These are phyloP conservation scores for Meloidogyne floridensis DNA, from an alignment of 1,140 invertebrate genomes.

Conservation along the genomic window DNA sequence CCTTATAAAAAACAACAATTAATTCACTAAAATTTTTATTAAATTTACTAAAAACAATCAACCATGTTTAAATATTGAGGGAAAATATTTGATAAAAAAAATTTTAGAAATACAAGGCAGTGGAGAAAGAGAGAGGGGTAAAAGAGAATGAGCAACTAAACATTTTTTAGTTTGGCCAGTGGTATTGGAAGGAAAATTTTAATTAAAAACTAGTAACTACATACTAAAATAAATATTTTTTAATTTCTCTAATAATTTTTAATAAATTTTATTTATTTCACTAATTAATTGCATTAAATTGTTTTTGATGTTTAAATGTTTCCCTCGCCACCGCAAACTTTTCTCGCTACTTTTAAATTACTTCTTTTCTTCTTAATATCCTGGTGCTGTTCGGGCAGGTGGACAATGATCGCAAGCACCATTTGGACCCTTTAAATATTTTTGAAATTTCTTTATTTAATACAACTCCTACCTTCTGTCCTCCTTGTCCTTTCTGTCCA, in stretches of 20 bases:
- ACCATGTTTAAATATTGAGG: too few relatives aligned
- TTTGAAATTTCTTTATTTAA: not conserved
- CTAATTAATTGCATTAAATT: not conserved
- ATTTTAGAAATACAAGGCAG: too few relatives aligned
- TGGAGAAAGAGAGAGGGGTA: too few relatives aligned
- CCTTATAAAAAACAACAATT: too few relatives aligned
- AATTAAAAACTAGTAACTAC: too few relatives aligned
- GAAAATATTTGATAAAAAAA: too few relatives aligned
- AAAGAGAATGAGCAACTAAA: too few relatives aligned
- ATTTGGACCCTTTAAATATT: not conserved
- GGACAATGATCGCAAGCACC: slow-evolving; percentile 30
- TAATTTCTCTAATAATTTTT: not conserved
- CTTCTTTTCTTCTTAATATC: slow-evolving; percentile 24
- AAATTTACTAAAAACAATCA: too few relatives aligned
- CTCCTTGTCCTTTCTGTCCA: slow-evolving; percentile 11
- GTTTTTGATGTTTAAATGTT: not conserved
- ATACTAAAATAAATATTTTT: too few relatives aligned
- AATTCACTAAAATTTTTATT: too few relatives aligned
- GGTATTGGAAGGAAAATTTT: too few relatives aligned
- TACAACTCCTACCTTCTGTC: not conserved
- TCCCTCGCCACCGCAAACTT: not conserved
- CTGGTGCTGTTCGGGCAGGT: slow-evolving; percentile 28
- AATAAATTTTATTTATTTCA: not conserved
- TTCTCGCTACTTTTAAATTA: not conserved
- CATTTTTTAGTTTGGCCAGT: too few relatives aligned